These are phyloP conservation scores for Dioctria rufipes DNA, from an alignment of 2,888 invertebrate genomes.

Conservation along the genomic window DNA sequence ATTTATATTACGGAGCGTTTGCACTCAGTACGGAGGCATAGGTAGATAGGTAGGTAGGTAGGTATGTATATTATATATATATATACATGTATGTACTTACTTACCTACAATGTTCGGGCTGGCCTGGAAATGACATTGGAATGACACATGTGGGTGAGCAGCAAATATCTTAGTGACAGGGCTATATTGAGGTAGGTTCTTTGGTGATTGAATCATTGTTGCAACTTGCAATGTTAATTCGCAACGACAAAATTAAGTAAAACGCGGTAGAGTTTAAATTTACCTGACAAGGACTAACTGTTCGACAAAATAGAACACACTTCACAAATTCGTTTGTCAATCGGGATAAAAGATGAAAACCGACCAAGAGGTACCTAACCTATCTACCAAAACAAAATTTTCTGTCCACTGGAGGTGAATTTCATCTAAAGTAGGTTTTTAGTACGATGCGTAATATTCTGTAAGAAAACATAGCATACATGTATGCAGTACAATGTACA, in stretches of 20 bases:
- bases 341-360: not conserved
- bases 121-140: conserved; percentile 49
- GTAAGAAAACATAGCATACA: not conserved
- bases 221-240: conserved; percentile 11
- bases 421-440: conserved; percentile 27
- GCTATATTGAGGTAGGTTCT: conserved; percentile 47
- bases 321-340: conserved; percentile 12
- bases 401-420: not conserved
- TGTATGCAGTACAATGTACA: not conserved
- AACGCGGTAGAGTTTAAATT: conserved; percentile 5
- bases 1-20: not conserved
- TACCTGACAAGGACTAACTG: conserved; percentile 40
- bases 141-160: conserved; percentile 48
- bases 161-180: conserved; percentile 36
- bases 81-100: too few species aligned
- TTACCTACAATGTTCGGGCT: conserved; percentile 3
- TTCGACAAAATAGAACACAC: conserved; percentile 35
- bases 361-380: too few species aligned
- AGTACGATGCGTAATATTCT: conserved; percentile 16
- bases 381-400: too few species aligned
- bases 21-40: conserved; percentile 16
- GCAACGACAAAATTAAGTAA: conserved; percentile 7
- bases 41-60: not conserved
- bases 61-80: too few species aligned
- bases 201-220: conserved; percentile 29